Evolutionary conservation across 2,888 invertebrate species (phyloP).

Genomic region (Tholera decimalis): DNA sequence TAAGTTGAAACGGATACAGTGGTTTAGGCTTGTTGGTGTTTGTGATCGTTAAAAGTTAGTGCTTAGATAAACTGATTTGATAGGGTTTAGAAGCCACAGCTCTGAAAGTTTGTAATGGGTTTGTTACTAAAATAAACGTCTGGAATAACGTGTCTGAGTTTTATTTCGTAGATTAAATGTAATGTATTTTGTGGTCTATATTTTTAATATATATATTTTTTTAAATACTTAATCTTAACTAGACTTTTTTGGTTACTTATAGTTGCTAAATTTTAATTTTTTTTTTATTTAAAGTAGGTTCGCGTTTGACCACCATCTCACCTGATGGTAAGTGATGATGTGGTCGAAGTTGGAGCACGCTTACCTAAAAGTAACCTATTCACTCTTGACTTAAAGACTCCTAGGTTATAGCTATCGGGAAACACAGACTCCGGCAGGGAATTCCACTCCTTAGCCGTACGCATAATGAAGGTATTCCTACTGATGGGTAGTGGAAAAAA

Average conservation of each 20-base stretch:
- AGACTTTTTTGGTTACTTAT: neutral
- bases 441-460: too few species aligned
- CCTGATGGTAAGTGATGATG: too few species aligned
- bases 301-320: too few species aligned
- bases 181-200: conserved; percentile 15
- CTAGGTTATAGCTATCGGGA: too few species aligned
- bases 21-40: conserved; percentile 47
- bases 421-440: too few species aligned
- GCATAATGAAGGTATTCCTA: too few species aligned
- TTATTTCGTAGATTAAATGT: conserved; percentile 21
- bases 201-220: neutral
- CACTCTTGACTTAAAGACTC: too few species aligned
- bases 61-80: conserved; percentile 56
- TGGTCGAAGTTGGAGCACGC: too few species aligned
- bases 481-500: too few species aligned
- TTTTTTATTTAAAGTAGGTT: too few species aligned
- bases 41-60: conserved; percentile 58
- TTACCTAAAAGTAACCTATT: too few species aligned
- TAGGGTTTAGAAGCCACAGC: conserved; percentile 38
- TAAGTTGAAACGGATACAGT: conserved; percentile 59
- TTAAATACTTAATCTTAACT: neutral
- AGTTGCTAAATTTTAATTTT: neutral
- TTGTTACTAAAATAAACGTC: conserved; percentile 44
- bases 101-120: conserved; percentile 34
- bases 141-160: conserved; percentile 9